Conservation (phyloP, 2,797 vertebrate genomes). For the Naso thynnoides region DNA sequence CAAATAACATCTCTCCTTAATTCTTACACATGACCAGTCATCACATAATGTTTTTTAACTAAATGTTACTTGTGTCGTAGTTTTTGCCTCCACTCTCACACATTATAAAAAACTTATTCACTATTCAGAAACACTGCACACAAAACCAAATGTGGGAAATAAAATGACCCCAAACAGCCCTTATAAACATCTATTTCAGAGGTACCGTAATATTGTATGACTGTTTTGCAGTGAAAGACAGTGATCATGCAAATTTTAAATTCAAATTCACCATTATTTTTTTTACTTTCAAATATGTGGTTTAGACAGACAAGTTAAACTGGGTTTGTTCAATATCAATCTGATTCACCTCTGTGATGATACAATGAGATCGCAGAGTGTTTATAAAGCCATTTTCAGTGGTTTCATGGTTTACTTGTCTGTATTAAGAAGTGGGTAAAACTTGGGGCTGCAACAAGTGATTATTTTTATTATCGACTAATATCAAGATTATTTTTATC, state of each 20-base stretch:
- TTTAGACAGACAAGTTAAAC: neutral
- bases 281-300: neutral
- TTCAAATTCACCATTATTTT: too few relatives aligned
- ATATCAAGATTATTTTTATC: too few relatives aligned
- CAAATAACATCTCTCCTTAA: neutral
- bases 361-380: too few relatives aligned
- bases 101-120: neutral
- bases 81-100: neutral
- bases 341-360: neutral
- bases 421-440: too few relatives aligned
- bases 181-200: neutral
- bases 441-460: too few relatives aligned
- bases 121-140: neutral
- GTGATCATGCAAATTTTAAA: neutral
- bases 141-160: neutral
- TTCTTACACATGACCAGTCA: neutral
- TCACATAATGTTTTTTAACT: neutral
- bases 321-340: neutral
- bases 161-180: neutral
- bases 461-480: too few relatives aligned
- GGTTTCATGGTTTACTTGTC: too few relatives aligned
- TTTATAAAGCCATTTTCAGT: too few relatives aligned
- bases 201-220: neutral
- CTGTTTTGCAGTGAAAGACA: neutral
- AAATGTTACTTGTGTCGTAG: too few relatives aligned